Evolutionary conservation across 2,113 vertebrate species (phyloP).

Genomic region (Halichoeres trimaculatus): DNA sequence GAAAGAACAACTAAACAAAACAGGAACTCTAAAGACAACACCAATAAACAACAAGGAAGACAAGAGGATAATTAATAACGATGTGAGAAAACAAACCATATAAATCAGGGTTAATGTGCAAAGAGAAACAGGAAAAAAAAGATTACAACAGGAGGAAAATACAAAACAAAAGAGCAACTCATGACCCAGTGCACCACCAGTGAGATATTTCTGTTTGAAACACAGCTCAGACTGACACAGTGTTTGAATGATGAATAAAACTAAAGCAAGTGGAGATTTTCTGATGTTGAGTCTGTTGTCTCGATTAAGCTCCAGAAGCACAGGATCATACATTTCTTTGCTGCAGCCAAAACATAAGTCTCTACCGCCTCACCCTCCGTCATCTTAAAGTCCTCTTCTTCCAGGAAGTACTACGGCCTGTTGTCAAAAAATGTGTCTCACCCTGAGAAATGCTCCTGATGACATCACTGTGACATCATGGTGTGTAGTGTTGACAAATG

Average conservation of each 20-base stretch:
- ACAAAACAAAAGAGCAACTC: no score
- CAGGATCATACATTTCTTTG: neutral
- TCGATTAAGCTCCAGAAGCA: neutral
- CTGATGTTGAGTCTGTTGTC: neutral
- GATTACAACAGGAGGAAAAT: no score
- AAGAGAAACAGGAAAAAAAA: no score
- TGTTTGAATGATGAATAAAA: neutral
- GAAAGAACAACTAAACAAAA: no score
- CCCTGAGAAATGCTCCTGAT: neutral
- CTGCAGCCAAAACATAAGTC: neutral
- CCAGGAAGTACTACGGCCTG: neutral
- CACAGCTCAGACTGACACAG: neutral
- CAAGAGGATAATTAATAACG: no score
- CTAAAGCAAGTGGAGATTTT: neutral
- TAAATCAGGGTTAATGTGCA: no score
- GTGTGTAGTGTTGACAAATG: neutral
- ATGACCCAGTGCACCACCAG: no score
- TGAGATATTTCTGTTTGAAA: neutral
- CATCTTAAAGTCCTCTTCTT: neutral
- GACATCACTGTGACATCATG: slow-evolving; percentile 5
- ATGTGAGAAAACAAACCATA: no score
- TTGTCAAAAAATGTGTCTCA: neutral
- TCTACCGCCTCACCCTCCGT: neutral
- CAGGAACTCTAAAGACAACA: no score
- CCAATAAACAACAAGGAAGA: no score